Evolutionary conservation across 2,113 vertebrate species (phyloP).

Genomic region (Xenopus tropicalis): UCB_Xtro_10.0 CM004445.2:139485501-139486000

Average conservation of each 20-base stretch:
- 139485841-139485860: neutral
- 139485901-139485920: neutral
- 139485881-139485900: conserved; percentile 1
- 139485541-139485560: conserved; percentile 29
- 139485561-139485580: conserved; percentile 32
- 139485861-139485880: neutral
- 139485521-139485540: conserved; percentile 9
- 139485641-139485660: conserved; percentile 26
- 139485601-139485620: conserved; percentile 34
- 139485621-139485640: conserved; percentile 40
- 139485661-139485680: conserved; percentile 24
- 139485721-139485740: too few relatives aligned
- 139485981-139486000: conserved; percentile 18
- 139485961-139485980: neutral
- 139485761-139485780: conserved; percentile 12
- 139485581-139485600: too few relatives aligned
- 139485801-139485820: conserved; percentile 1
- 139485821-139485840: conserved; percentile 11
- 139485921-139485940: neutral
- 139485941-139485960: neutral
- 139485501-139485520: too few relatives aligned
- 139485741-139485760: neutral
- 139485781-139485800: neutral
- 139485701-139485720: too few relatives aligned
- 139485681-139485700: too few relatives aligned